Base-by-base conservation (phyloP, 2,113 vertebrate species). In the Taxidea taxus region DNA sequence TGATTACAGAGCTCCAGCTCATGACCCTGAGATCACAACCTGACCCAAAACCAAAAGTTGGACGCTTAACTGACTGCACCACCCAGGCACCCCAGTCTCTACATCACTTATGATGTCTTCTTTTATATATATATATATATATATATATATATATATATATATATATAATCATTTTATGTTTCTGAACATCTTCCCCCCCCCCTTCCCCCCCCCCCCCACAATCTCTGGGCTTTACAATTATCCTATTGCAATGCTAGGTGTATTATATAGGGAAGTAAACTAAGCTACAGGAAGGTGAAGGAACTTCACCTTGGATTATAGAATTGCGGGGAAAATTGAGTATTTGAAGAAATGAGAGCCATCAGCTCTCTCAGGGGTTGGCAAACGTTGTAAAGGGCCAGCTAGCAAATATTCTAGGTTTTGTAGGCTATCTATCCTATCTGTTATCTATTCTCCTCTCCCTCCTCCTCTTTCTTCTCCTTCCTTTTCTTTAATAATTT, bases 191-290 rank as follows among this genome's bases (percentile, higher is more conserved):
- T 8, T 72, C n/a, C 37, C 16, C 62, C 29, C 34, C 62, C 62
- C 7, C 13, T n/a, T n/a, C n/a, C n/a, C n/a, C n/a, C n/a, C n/a
- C 66, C 47, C 42, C 1, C 3, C 2, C 2, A 56, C 0, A 25
- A 1, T 56, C 47, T 34, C 49, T 91, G 37, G 2, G 25, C 23
- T 44, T 83, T 81, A 4, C 3, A 90, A 34, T 3, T 68, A 13
- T 47, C 23, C 16, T 47, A 5, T 47, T 44, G 39, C 16, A 94
- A 60, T 31, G 1, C 12, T 44, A 39, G 29, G 2, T 29, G 10
- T 37, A 9, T n/a, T 62, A 68, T 7, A 11, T 0, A 31, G 11
- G 10, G 6, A 13, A 10, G 34, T 1, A 78, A 54, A 77, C 39
- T 39, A 89, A 90, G 4, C 29, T 39, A 54, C 0, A 75, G 12